Evolutionary conservation across 2,888 invertebrate genomes (phyloP), one percentile per base, ranked within the genome.

Genomic region (Caenorhabditis sp.): DNA sequence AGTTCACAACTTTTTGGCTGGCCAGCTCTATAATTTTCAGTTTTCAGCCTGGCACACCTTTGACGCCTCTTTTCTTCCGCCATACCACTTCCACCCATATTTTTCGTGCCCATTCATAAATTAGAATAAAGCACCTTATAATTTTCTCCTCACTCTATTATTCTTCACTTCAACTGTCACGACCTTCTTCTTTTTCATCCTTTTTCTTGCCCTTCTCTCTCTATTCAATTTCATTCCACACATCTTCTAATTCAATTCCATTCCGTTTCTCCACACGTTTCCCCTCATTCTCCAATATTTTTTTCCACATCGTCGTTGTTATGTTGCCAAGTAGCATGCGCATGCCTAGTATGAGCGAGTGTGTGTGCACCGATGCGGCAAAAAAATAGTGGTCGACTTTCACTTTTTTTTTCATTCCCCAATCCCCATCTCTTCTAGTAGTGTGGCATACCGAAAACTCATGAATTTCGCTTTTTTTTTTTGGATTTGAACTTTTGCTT

Each of bases 351-450:
- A 8, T 35, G 31, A 6, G 31, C 31, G 44, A 5, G 44, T 68
- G n/a, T n/a, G 68, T 54, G 68, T 68, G 51, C 68, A 68, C 54
- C 51, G 68, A 68, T 54, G 68, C 68, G 68, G 51, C 54, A 68
- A 68, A 35, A 58, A 54, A 68, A 68, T 68, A 68, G 54, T 68
- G 54, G 54, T 68, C 26, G 68, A 68, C 68, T 68, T 68, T 68
- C 68, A 51, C 68, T 68, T 51, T 54, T 68, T 58, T 31, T 2
- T 58, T 19, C 16, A 3, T 16, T 41, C 41, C 24, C 26, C 1
- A 2, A n/a, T 22, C 7, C 7, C 22, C 35, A 35, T 10, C 49
- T 19, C 31, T 6, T 8, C 38, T 12, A 31, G 38, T 12, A n/a
- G n/a, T 38, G 6, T 38, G 38, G 38, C 38, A 38, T 10, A n/a